Conservation (phyloP, 1,140 invertebrate genomes). For the Leptinotarsa undecemlineata region DNA sequence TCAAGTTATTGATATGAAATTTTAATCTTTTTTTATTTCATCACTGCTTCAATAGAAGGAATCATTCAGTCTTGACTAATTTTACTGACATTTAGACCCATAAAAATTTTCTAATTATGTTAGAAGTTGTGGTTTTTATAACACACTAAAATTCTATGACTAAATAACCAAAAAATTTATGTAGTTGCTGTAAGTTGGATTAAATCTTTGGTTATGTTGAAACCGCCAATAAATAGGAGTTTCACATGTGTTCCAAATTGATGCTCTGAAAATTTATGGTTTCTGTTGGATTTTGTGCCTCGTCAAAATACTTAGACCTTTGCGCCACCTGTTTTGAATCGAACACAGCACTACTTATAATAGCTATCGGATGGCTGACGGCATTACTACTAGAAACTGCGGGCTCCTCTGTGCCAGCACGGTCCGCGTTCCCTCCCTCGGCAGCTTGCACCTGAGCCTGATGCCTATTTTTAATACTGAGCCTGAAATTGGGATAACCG, state of each 20-base stretch:
- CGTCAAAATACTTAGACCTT: constrained; percentile 58
- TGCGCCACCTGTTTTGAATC: constrained; percentile 64
- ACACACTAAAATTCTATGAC: too few relatives aligned
- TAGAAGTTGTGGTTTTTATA: too few relatives aligned
- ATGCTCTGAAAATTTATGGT: constrained; percentile 72
- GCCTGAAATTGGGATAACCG: constrained; percentile 75
- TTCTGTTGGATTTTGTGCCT: constrained; percentile 57
- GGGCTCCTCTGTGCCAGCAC: constrained; percentile 46
- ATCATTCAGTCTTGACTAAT: too few relatives aligned
- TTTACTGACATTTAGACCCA: too few relatives aligned
- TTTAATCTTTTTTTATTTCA: too few relatives aligned
- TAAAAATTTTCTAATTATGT: too few relatives aligned
- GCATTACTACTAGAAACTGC: constrained; percentile 25
- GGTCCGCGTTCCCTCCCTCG: constrained; percentile 45
- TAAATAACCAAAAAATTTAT: not conserved
- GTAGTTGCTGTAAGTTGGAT: not conserved
- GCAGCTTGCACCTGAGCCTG: constrained; percentile 56
- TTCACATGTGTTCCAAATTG: constrained; percentile 74
- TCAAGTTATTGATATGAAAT: too few relatives aligned
- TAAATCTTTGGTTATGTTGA: too few relatives aligned
- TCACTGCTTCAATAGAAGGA: too few relatives aligned
- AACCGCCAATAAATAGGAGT: not conserved
- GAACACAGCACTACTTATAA: constrained; percentile 61
- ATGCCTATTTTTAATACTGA: constrained; percentile 73
- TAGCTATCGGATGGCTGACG: constrained; percentile 54